Evolutionary conservation across 2,888 invertebrate species (phyloP).

Genomic region (Hanleya hanleyi): DNA sequence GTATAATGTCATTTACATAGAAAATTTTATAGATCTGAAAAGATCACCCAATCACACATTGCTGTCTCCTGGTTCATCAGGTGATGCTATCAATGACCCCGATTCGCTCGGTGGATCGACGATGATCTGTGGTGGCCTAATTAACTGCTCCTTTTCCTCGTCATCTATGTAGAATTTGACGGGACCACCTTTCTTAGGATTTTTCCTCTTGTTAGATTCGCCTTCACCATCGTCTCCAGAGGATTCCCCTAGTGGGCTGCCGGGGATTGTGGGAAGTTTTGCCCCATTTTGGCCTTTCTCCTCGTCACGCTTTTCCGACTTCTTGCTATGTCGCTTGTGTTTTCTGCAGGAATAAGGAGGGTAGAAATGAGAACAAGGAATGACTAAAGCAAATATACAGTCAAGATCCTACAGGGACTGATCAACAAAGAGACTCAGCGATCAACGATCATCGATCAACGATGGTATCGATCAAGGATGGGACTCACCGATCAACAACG

Average conservation of each 20-base stretch:
- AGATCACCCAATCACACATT: too few relatives aligned
- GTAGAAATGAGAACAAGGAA: too few relatives aligned
- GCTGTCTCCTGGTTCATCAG: not conserved
- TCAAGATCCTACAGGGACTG: too few relatives aligned
- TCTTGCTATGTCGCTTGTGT: slow-evolving; percentile 41
- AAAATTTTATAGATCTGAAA: too few relatives aligned
- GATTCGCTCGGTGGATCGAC: slow-evolving; percentile 62
- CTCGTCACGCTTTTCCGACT: slow-evolving; percentile 32
- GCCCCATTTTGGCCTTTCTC: slow-evolving; percentile 12
- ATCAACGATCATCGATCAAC: too few relatives aligned
- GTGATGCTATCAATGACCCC: not conserved
- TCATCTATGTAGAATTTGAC: slow-evolving; percentile 65
- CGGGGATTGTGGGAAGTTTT: slow-evolving; percentile 49
- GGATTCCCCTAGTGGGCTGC: slow-evolving; percentile 32
- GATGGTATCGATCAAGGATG: too few relatives aligned
- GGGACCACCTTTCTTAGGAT: slow-evolving; percentile 43
- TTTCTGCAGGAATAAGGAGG: too few relatives aligned
- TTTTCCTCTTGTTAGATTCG: not conserved
- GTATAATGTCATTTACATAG: too few relatives aligned
- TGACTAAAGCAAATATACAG: too few relatives aligned
- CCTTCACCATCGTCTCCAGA: slow-evolving; percentile 23
- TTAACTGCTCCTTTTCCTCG: slow-evolving; percentile 50
- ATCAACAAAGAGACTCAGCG: too few relatives aligned
- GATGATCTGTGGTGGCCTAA: slow-evolving; percentile 55
- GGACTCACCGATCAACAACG: too few relatives aligned